Percentiles rank a stretch among this genome's conserved stretches.
Conservation (phyloP, 2,113 vertebrate species). For the Campylomormyrus tamandua region DNA sequence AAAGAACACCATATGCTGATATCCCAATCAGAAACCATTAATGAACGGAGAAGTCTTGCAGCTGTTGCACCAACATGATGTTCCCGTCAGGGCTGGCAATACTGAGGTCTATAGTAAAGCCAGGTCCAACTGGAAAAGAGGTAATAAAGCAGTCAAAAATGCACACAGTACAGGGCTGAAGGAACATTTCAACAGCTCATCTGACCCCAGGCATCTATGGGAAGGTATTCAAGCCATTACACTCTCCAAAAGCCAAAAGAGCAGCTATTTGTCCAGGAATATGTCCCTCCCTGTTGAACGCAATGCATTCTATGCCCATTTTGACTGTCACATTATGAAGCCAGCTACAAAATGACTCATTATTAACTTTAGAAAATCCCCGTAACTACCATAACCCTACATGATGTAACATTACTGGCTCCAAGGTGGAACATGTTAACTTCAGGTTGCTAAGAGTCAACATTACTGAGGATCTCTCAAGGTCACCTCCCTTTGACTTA, state of each 20-base stretch:
- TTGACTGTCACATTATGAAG: background rate
- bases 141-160: background rate
- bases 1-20: background rate
- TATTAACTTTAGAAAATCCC: background rate
- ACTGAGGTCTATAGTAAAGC: background rate
- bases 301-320: too few relatives aligned
- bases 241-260: background rate
- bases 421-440: background rate
- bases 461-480: background rate
- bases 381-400: background rate
- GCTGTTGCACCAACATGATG: background rate
- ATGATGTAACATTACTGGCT: background rate
- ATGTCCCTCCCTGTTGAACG: too few relatives aligned
- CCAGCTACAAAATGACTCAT: background rate
- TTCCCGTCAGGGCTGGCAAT: background rate
- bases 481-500: background rate
- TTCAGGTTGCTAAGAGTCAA: background rate
- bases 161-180: background rate
- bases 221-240: background rate
- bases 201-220: background rate
- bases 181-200: background rate
- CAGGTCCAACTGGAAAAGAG: background rate
- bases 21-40: background rate
- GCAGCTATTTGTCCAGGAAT: background rate
- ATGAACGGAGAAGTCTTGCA: background rate